Conservation (phyloP, 2,888 invertebrate genomes). For the Drosophila histrio region DNA sequence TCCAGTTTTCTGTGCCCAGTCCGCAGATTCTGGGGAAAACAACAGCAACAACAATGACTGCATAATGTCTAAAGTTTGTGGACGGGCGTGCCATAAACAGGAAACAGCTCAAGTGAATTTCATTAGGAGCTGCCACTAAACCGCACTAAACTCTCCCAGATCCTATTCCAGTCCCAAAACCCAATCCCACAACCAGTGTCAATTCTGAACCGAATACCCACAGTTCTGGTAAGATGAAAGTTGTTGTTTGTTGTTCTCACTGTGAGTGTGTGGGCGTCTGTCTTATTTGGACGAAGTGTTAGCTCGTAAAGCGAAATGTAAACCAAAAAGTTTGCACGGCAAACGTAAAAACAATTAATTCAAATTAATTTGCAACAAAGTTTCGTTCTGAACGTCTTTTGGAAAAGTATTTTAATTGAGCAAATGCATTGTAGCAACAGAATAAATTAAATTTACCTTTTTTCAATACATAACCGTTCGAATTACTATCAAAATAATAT, state of each 20-base stretch:
- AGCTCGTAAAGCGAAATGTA: conserved; percentile 58
- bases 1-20: conserved; percentile 15
- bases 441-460: conserved; percentile 25
- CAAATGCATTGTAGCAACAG: conserved; percentile 37
- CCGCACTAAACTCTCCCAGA: conserved; percentile 46
- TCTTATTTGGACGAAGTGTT: conserved; percentile 35
- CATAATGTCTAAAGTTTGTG: conserved; percentile 63
- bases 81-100: conserved; percentile 65
- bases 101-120: conserved; percentile 63
- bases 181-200: background rate
- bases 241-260: conserved; percentile 10
- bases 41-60: conserved; percentile 30
- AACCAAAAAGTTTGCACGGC: conserved; percentile 63
- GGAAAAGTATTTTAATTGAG: conserved; percentile 20
- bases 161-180: conserved; percentile 11
- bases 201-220: background rate
- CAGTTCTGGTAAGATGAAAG: background rate
- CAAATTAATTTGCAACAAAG: conserved; percentile 74
- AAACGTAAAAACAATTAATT: conserved; percentile 70
- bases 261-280: background rate
- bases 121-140: conserved; percentile 59
- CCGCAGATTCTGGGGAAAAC: background rate
- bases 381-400: conserved; percentile 25
- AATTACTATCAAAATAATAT: too few relatives aligned
- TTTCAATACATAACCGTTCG: background rate